A percentile compares a stretch with the other conserved stretches of the same genome.
Evolutionary conservation across 2,113 vertebrate species (phyloP).

Genomic region (Hemicordylus capensis): DNA sequence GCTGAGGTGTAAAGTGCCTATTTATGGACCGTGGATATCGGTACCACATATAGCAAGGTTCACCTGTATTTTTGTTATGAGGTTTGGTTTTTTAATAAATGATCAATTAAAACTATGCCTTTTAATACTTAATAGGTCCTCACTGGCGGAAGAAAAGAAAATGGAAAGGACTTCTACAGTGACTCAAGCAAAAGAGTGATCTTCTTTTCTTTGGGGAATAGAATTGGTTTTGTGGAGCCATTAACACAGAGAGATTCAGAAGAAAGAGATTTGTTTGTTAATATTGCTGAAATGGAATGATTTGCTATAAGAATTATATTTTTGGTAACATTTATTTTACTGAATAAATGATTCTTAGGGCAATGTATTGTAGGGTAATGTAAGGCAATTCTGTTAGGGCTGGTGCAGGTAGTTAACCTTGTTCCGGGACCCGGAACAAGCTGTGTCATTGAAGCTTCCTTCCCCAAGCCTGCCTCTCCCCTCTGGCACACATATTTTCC

Average conservation of each 20-base stretch:
- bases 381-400: background rate
- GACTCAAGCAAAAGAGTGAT: conserved; percentile 81
- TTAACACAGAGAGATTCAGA: background rate
- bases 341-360: background rate
- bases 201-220: background rate
- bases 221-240: background rate
- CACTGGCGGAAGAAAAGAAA: conserved; percentile 78
- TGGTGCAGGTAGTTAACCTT: background rate
- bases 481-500: background rate
- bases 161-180: conserved; percentile 75
- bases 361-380: background rate
- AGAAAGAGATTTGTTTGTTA: no score
- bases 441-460: background rate
- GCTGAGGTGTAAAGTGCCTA: no score
- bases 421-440: background rate
- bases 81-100: background rate
- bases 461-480: background rate
- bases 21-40: no score
- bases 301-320: background rate
- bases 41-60: no score
- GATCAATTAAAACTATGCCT: background rate
- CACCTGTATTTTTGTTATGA: no score
- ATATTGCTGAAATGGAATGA: no score
- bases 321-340: background rate
- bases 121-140: conserved; percentile 75